Evolutionary conservation across 2,888 invertebrate genomes (phyloP).

Genomic region (Metellina segmentata): DNA sequence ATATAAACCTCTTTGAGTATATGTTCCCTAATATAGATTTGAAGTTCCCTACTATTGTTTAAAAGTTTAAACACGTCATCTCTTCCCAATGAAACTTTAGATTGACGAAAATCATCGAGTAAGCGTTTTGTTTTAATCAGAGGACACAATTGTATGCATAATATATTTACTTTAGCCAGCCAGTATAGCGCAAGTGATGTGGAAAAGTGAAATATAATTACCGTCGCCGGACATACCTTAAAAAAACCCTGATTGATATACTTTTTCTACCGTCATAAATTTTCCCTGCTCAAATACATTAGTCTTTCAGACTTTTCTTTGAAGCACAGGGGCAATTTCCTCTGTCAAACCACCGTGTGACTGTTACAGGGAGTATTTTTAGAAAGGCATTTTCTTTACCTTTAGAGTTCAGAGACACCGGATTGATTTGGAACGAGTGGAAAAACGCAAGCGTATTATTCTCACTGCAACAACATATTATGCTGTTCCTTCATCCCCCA

Average conservation of each 20-base stretch:
- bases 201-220: not conserved
- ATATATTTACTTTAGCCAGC: not conserved
- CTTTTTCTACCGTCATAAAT: not conserved
- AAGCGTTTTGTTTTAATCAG: not conserved
- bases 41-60: too few species aligned
- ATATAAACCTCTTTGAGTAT: too few species aligned
- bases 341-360: not conserved
- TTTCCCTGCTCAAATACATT: conserved; percentile 11
- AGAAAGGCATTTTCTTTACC: conserved; percentile 25
- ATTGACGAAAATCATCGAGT: too few species aligned
- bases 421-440: conserved; percentile 9
- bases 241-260: not conserved
- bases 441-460: not conserved
- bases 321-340: conserved; percentile 28
- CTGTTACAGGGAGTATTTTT: conserved; percentile 20
- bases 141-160: not conserved
- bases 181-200: not conserved
- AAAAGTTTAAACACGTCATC: too few species aligned
- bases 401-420: not conserved
- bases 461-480: too few species aligned
- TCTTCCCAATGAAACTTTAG: too few species aligned
- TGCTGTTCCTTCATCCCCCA: too few species aligned
- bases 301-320: conserved; percentile 3
- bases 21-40: too few species aligned
- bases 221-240: not conserved